phyloP scores from a whole-genome alignment of 2,888 invertebrate genomes.

The Carterocephalus palaemon region DNA sequence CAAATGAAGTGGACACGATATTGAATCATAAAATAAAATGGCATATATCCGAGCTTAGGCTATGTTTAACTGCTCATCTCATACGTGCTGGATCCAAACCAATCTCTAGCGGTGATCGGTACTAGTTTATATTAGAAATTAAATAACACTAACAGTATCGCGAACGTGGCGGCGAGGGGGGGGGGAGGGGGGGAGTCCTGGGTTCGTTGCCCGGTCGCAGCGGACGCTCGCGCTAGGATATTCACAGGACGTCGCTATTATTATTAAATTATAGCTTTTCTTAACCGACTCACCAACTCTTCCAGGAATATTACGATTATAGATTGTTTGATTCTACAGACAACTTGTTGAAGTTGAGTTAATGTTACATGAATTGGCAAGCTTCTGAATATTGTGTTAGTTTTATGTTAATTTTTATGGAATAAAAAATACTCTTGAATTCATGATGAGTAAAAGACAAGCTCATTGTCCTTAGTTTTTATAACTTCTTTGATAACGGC shows the following conservation, averaged over 20 bases:
- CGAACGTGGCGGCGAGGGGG: conserved; percentile 33
- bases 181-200: conserved; percentile 42
- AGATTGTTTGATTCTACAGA: no score
- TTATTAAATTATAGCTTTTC: conserved; percentile 33
- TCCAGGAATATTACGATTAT: conserved; percentile 12
- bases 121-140: conserved; percentile 10
- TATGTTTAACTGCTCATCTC: background rate
- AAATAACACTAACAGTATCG: conserved; percentile 15
- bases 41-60: background rate
- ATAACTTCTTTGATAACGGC: no score
- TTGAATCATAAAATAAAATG: no score
- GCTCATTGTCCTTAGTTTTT: no score
- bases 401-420: no score
- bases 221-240: conserved; percentile 53
- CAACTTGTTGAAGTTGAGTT: no score
- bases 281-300: conserved; percentile 16
- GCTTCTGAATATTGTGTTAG: no score
- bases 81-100: background rate
- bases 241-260: conserved; percentile 64
- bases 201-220: conserved; percentile 67
- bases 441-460: no score
- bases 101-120: conserved; percentile 2
- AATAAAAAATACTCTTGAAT: no score
- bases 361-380: no score
- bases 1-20: no score